Base-by-base conservation (phyloP, 2,797 vertebrate genomes). In the Chrysolophus pictus region DNA sequence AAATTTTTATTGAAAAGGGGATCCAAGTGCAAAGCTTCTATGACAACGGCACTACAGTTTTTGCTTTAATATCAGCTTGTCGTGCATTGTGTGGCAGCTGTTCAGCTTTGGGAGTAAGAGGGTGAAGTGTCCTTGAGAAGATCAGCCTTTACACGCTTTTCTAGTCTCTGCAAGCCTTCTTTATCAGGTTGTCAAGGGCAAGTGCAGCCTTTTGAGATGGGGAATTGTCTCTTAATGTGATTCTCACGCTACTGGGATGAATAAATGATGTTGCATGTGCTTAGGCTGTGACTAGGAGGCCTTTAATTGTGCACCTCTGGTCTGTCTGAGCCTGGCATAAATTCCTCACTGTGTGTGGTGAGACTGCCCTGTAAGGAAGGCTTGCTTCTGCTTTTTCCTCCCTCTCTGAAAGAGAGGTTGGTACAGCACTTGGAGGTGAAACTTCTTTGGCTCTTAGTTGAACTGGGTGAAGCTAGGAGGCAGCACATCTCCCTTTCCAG, bases 161-260 rank as follows among this genome's bases (percentile, higher is more conserved):
- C 85, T 83, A 4, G 60, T 86, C 83, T 87, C 73, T 44, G 15
- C 65, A 67, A 95, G 94, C 82, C 75, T 95, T 95, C 95, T 53
- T 95, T 97, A 84, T 95, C 1, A 63, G 97, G 97, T 96, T 97
- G 95, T 85, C 22, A 41, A 49, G 72, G 69, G 1, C n/a, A 33
- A 42, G 7, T 4, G 5, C 39, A 67, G 37, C 41, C 9, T 65
- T 56, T 24, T 0, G 8, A 59, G 33, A 18, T 56, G 47, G 55
- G 55, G 31, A 84, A 14, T 13, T 28, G 16, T 15, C 63, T 86
- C 35, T 33, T 23, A 28, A 0, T 14, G 33, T 2, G n/a, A 18
- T 80, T 86, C 58, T 55, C 76, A 21, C 39, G 1, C 1, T 33
- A 12, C 70, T 60, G 65, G n/a, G 51, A 55, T 28, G n/a, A 70